phyloP scores from a whole-genome alignment of 2,113 vertebrate species.

The Oncorhynchus kisutch region DNA sequence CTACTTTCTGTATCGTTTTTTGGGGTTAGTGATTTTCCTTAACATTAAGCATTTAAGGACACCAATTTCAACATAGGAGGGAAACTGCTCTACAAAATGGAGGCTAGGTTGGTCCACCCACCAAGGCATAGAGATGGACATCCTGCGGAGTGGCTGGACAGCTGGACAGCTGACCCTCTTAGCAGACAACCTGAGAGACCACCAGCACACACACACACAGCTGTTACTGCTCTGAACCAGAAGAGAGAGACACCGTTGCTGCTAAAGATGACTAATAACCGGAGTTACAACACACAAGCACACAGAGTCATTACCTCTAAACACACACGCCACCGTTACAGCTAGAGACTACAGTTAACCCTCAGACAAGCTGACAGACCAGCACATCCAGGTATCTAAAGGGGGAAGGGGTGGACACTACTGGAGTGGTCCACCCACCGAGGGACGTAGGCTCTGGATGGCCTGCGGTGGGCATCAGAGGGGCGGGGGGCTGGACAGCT shows the following conservation, averaged over 20 bases:
- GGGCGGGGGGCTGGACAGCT: constrained; percentile 63
- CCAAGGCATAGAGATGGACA: constrained; percentile 70
- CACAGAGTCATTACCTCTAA: neutral
- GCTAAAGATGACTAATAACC: neutral
- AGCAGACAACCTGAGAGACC: constrained; percentile 60
- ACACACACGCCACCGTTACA: no score
- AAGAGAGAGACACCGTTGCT: constrained; percentile 17
- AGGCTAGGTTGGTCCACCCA: constrained; percentile 65
- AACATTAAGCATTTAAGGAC: no score
- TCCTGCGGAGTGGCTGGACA: constrained; percentile 58
- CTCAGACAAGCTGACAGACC: neutral
- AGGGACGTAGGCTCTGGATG: constrained; percentile 67
- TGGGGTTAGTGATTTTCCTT: no score
- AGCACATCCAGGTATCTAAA: constrained; percentile 31
- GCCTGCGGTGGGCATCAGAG: constrained; percentile 58
- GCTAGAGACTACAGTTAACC: no score
- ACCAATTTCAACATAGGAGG: no score
- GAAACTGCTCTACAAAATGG: neutral
- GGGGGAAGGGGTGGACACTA: constrained; percentile 33
- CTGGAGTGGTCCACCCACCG: constrained; percentile 68
- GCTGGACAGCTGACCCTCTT: constrained; percentile 68
- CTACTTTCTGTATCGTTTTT: no score
- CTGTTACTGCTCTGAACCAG: constrained; percentile 12
- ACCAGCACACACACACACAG: constrained; percentile 32
- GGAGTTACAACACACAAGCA: neutral